Conservation (phyloP, 2,113 vertebrate species). For the Atractosteus spatula region DNA sequence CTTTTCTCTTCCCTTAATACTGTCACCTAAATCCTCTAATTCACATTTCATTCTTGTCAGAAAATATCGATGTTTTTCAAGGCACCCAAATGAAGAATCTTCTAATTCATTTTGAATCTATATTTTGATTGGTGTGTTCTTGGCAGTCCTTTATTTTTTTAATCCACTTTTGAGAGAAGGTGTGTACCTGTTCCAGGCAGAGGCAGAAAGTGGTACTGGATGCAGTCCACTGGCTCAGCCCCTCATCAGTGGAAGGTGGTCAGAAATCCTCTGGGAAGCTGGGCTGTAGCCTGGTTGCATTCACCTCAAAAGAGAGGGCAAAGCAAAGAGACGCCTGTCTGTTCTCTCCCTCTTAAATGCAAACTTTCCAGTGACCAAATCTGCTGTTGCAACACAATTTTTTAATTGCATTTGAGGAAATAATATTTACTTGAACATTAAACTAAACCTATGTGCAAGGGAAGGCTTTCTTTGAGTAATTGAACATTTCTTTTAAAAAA, state of each 20-base stretch:
- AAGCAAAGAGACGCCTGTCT: slow-evolving; percentile 31
- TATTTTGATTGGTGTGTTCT: too few relatives aligned
- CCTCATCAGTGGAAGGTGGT: not conserved
- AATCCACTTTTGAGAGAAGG: not conserved
- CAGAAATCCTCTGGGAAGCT: not conserved
- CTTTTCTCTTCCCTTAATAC: too few relatives aligned
- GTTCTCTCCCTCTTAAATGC: slow-evolving; percentile 36
- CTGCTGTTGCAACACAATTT: slow-evolving; percentile 60
- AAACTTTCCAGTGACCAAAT: slow-evolving; percentile 50
- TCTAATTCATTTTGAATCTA: too few relatives aligned
- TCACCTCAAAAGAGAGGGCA: slow-evolving; percentile 8
- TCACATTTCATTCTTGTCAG: too few relatives aligned
- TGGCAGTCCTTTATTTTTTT: too few relatives aligned
- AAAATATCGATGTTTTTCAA: too few relatives aligned
- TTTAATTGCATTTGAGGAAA: slow-evolving; percentile 56
- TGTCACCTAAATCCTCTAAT: too few relatives aligned
- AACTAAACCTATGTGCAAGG: slow-evolving; percentile 30
- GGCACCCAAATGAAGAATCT: too few relatives aligned
- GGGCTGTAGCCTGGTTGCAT: not conserved
- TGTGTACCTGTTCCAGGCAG: not conserved
- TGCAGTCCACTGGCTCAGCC: not conserved
- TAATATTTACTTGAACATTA: slow-evolving; percentile 53
- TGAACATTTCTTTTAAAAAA: too few relatives aligned
- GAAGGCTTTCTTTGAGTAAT: too few relatives aligned
- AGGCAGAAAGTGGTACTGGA: not conserved